These are phyloP conservation scores for Pelmatolapia mariae DNA, from an alignment of 2,113 vertebrate genomes.

Conservation along the genomic window DNA sequence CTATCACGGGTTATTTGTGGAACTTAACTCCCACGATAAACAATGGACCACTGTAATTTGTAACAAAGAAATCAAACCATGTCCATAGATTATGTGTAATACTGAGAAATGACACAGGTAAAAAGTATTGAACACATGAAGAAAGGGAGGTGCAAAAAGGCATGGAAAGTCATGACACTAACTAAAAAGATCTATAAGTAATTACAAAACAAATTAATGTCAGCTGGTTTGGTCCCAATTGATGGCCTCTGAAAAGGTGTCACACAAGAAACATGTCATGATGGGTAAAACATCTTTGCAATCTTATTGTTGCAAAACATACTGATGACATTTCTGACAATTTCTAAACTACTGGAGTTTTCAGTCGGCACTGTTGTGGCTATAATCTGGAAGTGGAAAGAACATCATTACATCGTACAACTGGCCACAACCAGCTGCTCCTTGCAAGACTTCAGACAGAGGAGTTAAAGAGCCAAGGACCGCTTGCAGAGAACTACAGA, in stretches of 20 bases:
- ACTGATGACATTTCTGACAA: not conserved
- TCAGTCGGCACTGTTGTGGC: not conserved
- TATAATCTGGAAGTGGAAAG: not conserved
- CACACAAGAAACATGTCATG: not conserved
- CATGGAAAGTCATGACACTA: fast-evolving
- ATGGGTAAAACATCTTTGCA: not conserved
- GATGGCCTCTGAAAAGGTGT: not conserved
- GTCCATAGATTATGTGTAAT: not conserved
- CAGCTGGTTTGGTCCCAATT: not conserved
- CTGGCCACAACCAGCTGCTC: not conserved
- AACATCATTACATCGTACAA: too few species aligned
- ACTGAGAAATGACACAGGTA: not conserved
- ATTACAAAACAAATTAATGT: not conserved
- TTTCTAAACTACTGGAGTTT: not conserved
- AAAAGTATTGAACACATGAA: not conserved
- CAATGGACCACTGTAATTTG: not conserved
- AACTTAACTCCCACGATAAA: not conserved
- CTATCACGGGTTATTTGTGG: not conserved
- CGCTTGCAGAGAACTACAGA: not conserved
- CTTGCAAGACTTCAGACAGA: not conserved
- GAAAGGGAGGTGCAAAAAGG: not conserved
- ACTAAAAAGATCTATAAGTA: fast-evolving
- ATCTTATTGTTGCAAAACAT: not conserved
- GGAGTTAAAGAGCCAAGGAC: fast-evolving
- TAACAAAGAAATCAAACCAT: not conserved